Base-by-base conservation (phyloP, 2,888 invertebrate genomes). In the Hedya salicella region DNA sequence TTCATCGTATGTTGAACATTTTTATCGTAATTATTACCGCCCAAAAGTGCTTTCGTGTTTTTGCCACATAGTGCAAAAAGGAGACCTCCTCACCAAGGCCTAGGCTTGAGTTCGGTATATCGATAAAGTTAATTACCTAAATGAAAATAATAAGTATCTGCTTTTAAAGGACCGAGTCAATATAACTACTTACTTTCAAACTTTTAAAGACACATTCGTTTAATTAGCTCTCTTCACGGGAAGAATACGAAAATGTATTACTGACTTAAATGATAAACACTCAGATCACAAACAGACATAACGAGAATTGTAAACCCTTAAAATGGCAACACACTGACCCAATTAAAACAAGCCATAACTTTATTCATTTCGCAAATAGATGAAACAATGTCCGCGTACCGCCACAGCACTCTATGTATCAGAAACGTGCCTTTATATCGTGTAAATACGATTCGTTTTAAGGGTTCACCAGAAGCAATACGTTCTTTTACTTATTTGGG, bases 321-420 rank as follows among this genome's bases (percentile, higher is more conserved):
- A 49, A 14, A 57, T 14, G 30, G n/a, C 42, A 40, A 48, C 32
- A 63, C 30, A 50, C 56, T 57, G 49, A 42, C 64, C 59, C 59
- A 64, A 52, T 64, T 64, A 64, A 21, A 59, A 59, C 59, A 17
- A 49, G 32, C 21, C 57, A 59, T 59, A 64, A 64, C 59, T 50
- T 64, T 59, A 59, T 59, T 59, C 59, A 64, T 64, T 64, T 59
- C 44, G 50, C 59, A 59, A 64, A 64, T 59, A 64, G 63, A 46
- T 21, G 25, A 59, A 46, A 57, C 36, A 57, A 32, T 9, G 2
- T 32, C n/a, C n/a, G 36, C 9, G 5, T n/a, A 19, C 50, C 9
- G 8, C 17, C 2, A 21, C 13, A n/a, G 2, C 16, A 50, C n/a
- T 21, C 16, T 5, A 1, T 9, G 21, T 13, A 13, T 19, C 11